Percentiles rank a stretch among this genome's conserved stretches.
Conservation (phyloP, 1,140 invertebrate species). For the Pomacea maculata region DNA sequence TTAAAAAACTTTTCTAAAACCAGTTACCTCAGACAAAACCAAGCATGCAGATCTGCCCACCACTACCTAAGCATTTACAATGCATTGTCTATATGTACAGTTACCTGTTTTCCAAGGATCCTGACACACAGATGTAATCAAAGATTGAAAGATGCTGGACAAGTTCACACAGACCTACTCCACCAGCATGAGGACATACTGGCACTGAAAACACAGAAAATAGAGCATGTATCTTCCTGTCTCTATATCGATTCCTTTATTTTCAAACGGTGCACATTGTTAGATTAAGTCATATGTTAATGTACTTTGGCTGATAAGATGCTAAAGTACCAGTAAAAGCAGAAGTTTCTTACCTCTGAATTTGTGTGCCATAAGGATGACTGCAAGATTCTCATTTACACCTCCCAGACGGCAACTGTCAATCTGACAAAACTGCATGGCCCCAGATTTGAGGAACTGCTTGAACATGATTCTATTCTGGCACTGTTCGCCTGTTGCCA, state of each 20-base stretch:
- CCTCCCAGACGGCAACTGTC: conserved; percentile 88
- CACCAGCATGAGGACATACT: conserved; percentile 92
- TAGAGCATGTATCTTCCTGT: too few species aligned
- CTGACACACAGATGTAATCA: conserved; percentile 82
- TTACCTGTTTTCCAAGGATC: conserved; percentile 72
- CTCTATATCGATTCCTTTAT: too few species aligned
- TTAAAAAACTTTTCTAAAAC: too few species aligned
- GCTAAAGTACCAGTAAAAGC: not conserved
- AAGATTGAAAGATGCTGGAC: conserved; percentile 91
- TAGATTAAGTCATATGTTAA: too few species aligned
- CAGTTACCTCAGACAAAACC: too few species aligned
- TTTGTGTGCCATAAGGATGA: conserved; percentile 86
- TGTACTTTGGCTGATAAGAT: too few species aligned
- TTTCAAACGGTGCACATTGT: too few species aligned
- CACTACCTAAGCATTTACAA: not conserved
- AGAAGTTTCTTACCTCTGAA: conserved; percentile 59
- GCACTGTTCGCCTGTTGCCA: conserved; percentile 92
- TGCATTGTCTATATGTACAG: conserved; percentile 5
- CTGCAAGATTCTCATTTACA: conserved; percentile 86
- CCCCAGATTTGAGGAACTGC: conserved; percentile 83
- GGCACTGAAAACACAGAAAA: conserved; percentile 73
- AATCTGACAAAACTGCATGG: conserved; percentile 89
- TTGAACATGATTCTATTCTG: conserved; percentile 92
- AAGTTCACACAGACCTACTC: conserved; percentile 91
- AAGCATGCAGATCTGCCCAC: too few species aligned